These are phyloP conservation scores for Dione juno DNA, from an alignment of 2,888 invertebrate species.

Conservation along the genomic window DNA sequence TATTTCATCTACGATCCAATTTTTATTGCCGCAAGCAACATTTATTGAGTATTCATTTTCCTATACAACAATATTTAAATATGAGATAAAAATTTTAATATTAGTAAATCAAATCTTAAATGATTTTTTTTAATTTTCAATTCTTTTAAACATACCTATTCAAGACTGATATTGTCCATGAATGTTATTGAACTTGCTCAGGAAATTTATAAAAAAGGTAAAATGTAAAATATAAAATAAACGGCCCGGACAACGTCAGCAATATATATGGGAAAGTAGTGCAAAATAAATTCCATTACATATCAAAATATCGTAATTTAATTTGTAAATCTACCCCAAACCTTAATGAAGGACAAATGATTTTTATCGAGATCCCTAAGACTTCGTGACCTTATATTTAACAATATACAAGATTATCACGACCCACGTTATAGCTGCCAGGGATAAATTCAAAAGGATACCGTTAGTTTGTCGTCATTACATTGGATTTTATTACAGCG, in stretches of 20 bases:
- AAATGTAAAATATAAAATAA: neutral
- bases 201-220: no score
- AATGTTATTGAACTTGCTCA: no score
- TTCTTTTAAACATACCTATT: neutral
- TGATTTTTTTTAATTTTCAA: conserved; percentile 9
- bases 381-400: conserved; percentile 47
- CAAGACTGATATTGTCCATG: neutral
- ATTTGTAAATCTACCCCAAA: conserved; percentile 7
- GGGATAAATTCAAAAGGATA: conserved; percentile 28
- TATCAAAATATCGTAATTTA: conserved; percentile 16
- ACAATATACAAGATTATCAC: conserved; percentile 33
- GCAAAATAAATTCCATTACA: neutral
- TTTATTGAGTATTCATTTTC: conserved; percentile 34
- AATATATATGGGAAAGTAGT: neutral
- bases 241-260: neutral
- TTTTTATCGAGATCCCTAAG: conserved; percentile 54
- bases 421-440: conserved; percentile 8
- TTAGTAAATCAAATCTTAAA: conserved; percentile 16
- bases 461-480: conserved; percentile 17
- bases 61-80: conserved; percentile 19
- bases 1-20: conserved; percentile 53
- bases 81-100: conserved; percentile 27
- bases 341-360: conserved; percentile 56
- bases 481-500: conserved; percentile 11
- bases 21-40: conserved; percentile 47